phyloP scores from a whole-genome alignment of 2,888 invertebrate genomes.

The Plutella xylostella region DNA sequence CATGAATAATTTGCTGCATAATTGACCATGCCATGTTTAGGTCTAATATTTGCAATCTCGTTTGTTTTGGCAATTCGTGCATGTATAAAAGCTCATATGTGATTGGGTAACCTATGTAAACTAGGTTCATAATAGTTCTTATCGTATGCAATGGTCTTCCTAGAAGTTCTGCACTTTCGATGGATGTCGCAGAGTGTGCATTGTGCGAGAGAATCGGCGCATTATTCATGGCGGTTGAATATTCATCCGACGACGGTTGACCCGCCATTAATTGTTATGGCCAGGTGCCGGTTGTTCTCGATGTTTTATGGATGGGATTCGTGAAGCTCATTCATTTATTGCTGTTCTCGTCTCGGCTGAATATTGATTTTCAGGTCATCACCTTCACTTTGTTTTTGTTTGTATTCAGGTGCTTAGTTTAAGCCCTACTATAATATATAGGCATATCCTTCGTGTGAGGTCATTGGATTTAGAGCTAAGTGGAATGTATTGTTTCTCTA shows the following conservation, averaged over 20 bases:
- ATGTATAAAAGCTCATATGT: no score
- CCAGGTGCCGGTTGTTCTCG: constrained; percentile 33
- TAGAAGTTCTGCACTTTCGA: no score
- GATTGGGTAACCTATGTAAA: no score
- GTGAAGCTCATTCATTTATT: constrained; percentile 57
- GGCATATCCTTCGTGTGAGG: background rate
- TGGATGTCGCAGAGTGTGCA: no score
- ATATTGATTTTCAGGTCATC: constrained; percentile 64
- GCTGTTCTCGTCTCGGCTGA: constrained; percentile 36
- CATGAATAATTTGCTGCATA: no score
- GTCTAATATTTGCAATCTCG: no score
- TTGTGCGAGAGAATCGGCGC: constrained; percentile 26
- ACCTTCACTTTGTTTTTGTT: background rate
- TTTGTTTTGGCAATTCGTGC: no score
- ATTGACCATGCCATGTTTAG: no score
- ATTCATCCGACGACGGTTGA: constrained; percentile 55
- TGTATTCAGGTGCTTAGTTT: background rate
- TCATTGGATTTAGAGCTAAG: no score
- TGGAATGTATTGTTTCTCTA: no score
- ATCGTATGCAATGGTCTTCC: no score
- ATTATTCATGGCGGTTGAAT: constrained; percentile 55
- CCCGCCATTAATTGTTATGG: constrained; percentile 59
- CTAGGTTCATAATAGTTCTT: no score
- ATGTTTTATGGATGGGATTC: constrained; percentile 59
- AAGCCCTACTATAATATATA: background rate